A percentile compares a stretch with the other conserved stretches of the same genome.
Evolutionary conservation across 2,113 vertebrate species (phyloP).

Genomic region (Sinocyclocheilus grahami): DNA sequence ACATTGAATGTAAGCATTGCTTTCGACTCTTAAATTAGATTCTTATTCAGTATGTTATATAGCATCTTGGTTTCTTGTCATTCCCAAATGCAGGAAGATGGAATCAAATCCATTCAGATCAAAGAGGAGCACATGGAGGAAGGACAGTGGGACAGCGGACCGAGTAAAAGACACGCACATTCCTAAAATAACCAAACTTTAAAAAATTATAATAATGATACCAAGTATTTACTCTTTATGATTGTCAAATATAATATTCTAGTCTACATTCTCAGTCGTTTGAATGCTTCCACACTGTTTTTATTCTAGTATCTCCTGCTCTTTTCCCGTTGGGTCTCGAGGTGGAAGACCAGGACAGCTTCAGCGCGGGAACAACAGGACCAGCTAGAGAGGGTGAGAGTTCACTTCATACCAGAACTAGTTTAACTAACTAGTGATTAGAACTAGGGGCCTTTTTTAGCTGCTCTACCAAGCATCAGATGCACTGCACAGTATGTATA

Average conservation of each 20-base stretch:
- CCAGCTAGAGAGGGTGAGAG: not conserved
- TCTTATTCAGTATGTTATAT: not conserved
- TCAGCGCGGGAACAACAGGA: not conserved
- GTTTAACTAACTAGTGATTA: not conserved
- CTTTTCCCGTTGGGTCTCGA: not conserved
- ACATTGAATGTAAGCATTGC: slow-evolving; percentile 4
- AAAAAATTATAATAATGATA: not conserved
- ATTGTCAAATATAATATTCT: not conserved
- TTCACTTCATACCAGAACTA: not conserved
- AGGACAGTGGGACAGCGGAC: slow-evolving; percentile 28
- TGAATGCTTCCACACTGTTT: not conserved
- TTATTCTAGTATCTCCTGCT: slow-evolving; percentile 9
- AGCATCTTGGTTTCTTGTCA: not conserved
- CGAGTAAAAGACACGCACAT: slow-evolving; percentile 29
- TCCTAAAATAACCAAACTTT: not conserved
- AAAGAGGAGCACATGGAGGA: slow-evolving; percentile 56
- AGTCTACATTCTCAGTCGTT: not conserved
- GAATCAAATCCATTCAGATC: slow-evolving; percentile 42
- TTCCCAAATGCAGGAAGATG: slow-evolving; percentile 12
- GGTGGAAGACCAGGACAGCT: slow-evolving; percentile 11
- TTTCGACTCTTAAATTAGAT: not conserved
- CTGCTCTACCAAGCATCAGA: not conserved
- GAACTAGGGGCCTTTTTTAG: too few species aligned
- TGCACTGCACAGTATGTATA: too few species aligned
- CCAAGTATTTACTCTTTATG: not conserved